Conservation (phyloP, 2,888 invertebrate species). For the Ochlodes sylvanus region DNA sequence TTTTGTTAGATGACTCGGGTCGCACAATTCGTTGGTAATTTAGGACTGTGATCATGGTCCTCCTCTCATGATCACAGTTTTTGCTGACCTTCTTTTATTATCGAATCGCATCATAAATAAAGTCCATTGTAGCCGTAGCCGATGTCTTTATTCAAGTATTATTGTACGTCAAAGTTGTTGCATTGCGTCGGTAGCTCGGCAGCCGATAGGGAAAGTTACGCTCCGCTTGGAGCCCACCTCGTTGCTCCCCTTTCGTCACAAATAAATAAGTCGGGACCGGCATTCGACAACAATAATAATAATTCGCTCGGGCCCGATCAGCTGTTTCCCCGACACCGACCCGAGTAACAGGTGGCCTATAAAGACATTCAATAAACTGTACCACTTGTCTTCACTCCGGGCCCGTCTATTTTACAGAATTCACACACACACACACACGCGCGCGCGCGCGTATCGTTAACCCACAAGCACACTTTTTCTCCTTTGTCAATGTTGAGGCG, state of each 20-base stretch:
- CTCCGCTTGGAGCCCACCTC: slow-evolving; percentile 47
- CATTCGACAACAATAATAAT: slow-evolving; percentile 80
- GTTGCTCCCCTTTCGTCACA: slow-evolving; percentile 67
- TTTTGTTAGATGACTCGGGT: slow-evolving; percentile 29
- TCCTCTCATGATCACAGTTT: background rate
- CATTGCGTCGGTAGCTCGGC: slow-evolving; percentile 52
- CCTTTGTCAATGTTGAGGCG: slow-evolving; percentile 34
- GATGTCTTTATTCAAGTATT: too few species aligned
- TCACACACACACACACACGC: slow-evolving; percentile 59
- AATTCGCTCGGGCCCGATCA: slow-evolving; percentile 81
- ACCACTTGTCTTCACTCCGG: slow-evolving; percentile 79
- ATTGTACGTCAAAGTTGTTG: too few species aligned
- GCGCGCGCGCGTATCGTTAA: slow-evolving; percentile 46
- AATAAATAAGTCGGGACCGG: slow-evolving; percentile 79
- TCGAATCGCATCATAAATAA: slow-evolving; percentile 24
- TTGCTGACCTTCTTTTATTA: background rate
- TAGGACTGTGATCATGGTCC: slow-evolving; percentile 7
- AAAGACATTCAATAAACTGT: slow-evolving; percentile 85
- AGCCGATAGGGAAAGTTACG: slow-evolving; percentile 67
- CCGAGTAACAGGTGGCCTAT: slow-evolving; percentile 85
- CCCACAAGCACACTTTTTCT: slow-evolving; percentile 33
- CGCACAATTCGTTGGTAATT: slow-evolving; percentile 29
- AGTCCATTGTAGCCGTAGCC: too few species aligned
- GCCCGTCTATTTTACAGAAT: slow-evolving; percentile 77
- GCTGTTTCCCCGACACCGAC: slow-evolving; percentile 82